Percentiles rank a stretch among this genome's conserved stretches.
These are phyloP conservation scores for Dendrolimus punctatus DNA, from an alignment of 1,140 invertebrate species.

Conservation along the genomic window DNA sequence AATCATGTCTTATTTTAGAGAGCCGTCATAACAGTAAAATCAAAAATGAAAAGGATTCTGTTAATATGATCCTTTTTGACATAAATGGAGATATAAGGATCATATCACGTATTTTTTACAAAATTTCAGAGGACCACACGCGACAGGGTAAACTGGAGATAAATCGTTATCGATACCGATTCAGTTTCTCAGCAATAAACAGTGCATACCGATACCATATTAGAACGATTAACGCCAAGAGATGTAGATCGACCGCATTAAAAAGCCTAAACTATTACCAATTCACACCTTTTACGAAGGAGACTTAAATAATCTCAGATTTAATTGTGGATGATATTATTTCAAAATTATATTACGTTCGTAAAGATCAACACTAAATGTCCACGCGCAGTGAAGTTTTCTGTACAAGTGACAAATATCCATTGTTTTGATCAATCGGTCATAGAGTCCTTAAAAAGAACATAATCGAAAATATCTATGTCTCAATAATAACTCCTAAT, in stretches of 20 bases:
- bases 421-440: too few species aligned
- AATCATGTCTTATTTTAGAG: conserved; percentile 32
- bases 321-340: background rate
- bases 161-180: conserved; percentile 23
- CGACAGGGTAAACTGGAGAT: conserved; percentile 22
- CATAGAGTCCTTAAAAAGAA: too few species aligned
- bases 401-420: too few species aligned
- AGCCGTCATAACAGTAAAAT: conserved; percentile 32
- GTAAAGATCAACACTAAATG: conserved; percentile 5
- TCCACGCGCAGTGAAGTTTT: too few species aligned
- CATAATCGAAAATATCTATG: too few species aligned
- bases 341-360: conserved; percentile 10
- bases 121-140: conserved; percentile 35
- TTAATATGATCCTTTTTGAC: conserved; percentile 5
- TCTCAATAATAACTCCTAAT: too few species aligned
- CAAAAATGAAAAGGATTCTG: conserved; percentile 11
- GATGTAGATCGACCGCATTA: conserved; percentile 32
- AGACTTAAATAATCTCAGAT: conserved; percentile 2
- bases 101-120: conserved; percentile 17
- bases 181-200: conserved; percentile 19
- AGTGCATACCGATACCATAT: conserved; percentile 23
- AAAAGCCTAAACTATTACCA: conserved; percentile 28
- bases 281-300: conserved; percentile 24
- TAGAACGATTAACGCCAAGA: conserved; percentile 25
- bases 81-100: conserved; percentile 7